Evolutionary conservation across 1,140 invertebrate species (phyloP).

Genomic region (Ylistrum balloti): DNA sequence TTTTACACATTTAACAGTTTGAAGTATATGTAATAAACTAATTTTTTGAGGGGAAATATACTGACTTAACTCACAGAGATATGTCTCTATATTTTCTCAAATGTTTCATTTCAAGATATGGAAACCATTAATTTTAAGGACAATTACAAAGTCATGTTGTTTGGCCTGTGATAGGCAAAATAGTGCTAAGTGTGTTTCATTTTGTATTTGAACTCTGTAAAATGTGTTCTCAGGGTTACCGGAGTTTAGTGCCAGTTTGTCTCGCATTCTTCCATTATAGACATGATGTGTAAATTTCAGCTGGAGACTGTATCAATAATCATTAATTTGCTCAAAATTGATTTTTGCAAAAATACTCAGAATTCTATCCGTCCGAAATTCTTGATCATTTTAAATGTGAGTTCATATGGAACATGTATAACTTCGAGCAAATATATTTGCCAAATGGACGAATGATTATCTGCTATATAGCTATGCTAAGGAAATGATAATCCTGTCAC

Average conservation of each 20-base stretch:
- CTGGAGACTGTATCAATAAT: background rate
- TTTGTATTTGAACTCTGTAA: constrained; percentile 24
- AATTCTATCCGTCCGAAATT: background rate
- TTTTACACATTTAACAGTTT: background rate
- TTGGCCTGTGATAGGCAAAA: background rate
- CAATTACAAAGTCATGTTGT: background rate
- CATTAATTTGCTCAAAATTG: background rate
- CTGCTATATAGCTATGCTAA: background rate
- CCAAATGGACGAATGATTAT: background rate
- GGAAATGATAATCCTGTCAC: too few species aligned
- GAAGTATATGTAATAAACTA: too few species aligned
- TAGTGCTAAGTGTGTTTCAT: constrained; percentile 1
- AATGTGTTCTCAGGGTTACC: constrained; percentile 31
- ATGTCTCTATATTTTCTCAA: too few species aligned
- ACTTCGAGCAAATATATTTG: background rate
- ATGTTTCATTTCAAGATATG: background rate
- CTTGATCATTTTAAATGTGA: background rate
- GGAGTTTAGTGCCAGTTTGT: background rate
- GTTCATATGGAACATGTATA: background rate
- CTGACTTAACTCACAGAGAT: too few species aligned
- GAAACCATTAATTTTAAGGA: background rate
- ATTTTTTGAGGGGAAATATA: background rate
- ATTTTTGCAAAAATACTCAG: background rate
- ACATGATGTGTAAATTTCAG: background rate
- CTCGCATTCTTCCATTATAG: background rate